Evolutionary conservation across 2,113 vertebrate species (phyloP), one percentile per base, ranked within the genome.

Genomic region (Albula goreensis): DNA sequence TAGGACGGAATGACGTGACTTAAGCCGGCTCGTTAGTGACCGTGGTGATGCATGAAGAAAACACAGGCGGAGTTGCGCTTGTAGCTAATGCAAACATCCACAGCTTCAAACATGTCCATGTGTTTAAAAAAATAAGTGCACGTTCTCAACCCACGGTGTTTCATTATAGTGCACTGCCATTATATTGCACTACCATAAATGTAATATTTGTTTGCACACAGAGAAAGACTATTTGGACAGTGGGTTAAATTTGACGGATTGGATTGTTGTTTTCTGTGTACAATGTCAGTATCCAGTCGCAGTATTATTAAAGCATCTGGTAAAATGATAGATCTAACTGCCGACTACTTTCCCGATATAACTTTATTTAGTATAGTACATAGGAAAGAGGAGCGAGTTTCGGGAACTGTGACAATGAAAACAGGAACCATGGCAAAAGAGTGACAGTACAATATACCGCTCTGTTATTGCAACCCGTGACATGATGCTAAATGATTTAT

Each of bases 31-130:
- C 22, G 50, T 50, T 78, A 81, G 56, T 81, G 79, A 41, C 78
- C 79, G 81, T 86, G n/a, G 85, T 66, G 31, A 85, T 52, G 51
- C 80, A 81, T 50, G 50, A n/a, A 81, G 80, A 52, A 81, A 81
- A 81, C 80, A 81, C 19, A n/a, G 78, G 80, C 52, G 80, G 80
- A 5, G 80, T 19, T n/a, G 80, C 80, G 51, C 50, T 52, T 51
- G 48, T 80, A 22, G 31, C 31, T 41, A 41, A 2, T 80, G 17
- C 78, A 53, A 74, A 74, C 70, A 74, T 8, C 70, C n/a, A 22
- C 22, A n/a, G 7, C n/a, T 25, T 74, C 31, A 9, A 74, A 8
- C 70, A 74, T 11, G 70, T 74, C 70, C n/a, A 74, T 74, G 70
- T 31, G n/a, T 31, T 74, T 74, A n/a, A 74, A 74, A 74, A 74